Base-by-base conservation (phyloP, 2,888 invertebrate species). In the Synanthedon myopaeformis region DNA sequence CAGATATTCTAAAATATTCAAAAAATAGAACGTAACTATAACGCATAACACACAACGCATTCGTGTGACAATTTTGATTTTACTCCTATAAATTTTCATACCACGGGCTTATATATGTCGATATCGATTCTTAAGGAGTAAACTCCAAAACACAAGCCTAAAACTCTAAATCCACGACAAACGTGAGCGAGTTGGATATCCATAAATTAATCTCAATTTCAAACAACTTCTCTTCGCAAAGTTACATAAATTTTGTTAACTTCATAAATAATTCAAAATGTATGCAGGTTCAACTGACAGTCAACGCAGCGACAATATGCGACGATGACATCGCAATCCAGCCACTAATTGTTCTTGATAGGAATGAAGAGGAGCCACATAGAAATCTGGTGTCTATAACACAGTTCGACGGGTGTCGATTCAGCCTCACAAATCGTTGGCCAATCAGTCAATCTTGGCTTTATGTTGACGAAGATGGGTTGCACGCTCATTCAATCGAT, bases 361-460 rank as follows among this genome's bases (percentile, higher is more conserved):
- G 81, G 57, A 72, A 82, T 53, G 88, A 88, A 64, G 86, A 86
- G 61, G 67, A 72, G 52, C 63, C 76, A 1, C 77, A 82, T 56
- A 58, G 58, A 10, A 69, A 82, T 57, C 65, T 88, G 19, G 74
- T 84, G 1, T 57, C 65, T 8, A 58, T 82, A 17, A 61, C 67
- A 0, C 57, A 63, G 45, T 64, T 70, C 53, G 59, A 62, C 11
- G 74, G 71, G 4, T 88, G 88, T 58, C 61, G 60, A n/a, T 84
- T 74, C 57, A 65, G 55, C n/a, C 65, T 86, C 3, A 68, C 64
- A 10, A 83, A 76, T 58, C 69, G 69, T 14, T 88, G 85, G 86
- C 88, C 88, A 1, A 54, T 59, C 3, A 59, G 80, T 17, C 85
- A 82, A 56, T 57, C 66, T 0, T 88, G 87, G 88, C 58, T 88